Base-by-base conservation (phyloP, 2,888 invertebrate genomes). In the Theodoxus fluviatilis region DNA sequence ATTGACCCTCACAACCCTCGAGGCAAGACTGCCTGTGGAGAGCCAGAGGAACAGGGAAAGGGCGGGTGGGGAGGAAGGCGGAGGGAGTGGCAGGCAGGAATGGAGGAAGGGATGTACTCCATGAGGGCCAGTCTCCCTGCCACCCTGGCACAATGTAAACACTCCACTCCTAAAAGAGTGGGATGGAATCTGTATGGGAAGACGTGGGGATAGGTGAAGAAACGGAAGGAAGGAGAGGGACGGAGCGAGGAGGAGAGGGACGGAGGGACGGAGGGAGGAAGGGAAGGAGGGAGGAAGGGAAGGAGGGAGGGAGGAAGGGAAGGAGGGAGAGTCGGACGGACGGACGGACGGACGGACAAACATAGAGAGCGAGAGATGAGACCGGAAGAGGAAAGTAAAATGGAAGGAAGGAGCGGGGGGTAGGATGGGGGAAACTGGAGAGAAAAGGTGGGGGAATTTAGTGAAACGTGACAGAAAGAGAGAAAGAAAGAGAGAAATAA, bases 401-500 rank as follows among this genome's bases (percentile, higher is more conserved):
- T 6, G 47, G 25, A 22, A 49, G 35, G n/a, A n/a, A 47, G 31
- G 25, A 18, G 40, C 25, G 25, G 28, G 59, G 15, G 31, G 33
- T 2, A 22, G 35, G 35, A 35, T 28, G 9, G 18, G 33, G 49
- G 18, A 15, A 4, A 25, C 47, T 1, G 47, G 18, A 47, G 2
- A 1, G n/a, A n/a, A n/a, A n/a, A n/a, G n/a, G n/a, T n/a, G n/a
- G n/a, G n/a, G n/a, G n/a, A n/a, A n/a, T n/a, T n/a, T n/a, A n/a
- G n/a, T n/a, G n/a, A n/a, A 43, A 28, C n/a, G 25, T 38, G 1
- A 64, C n/a, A 38, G 40, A 25, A 12, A 64, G 40, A 38, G 40
- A 64, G 64, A 38, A 43, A 64, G 25, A 40, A 38, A 63, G 37
- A n/a, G n/a, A n/a, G n/a, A n/a, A n/a, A n/a, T n/a, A n/a, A n/a